phyloP scores from a whole-genome alignment of 2,113 vertebrate species.

The Thermophis baileyi region DNA sequence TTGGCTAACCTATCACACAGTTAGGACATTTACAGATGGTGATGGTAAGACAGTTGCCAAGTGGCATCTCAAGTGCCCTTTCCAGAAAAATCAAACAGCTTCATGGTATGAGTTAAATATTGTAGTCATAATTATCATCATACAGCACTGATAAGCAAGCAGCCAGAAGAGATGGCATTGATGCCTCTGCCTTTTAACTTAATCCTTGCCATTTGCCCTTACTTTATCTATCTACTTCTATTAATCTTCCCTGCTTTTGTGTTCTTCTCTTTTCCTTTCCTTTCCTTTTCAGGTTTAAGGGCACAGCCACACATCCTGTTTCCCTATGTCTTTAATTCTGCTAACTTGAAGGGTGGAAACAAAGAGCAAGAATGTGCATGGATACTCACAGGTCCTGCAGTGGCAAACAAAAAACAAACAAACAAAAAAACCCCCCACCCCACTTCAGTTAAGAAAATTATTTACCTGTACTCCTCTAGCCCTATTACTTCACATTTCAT shows the following conservation, averaged over 20 bases:
- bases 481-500: neutral
- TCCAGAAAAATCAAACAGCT: neutral
- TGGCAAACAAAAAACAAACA: neutral
- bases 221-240: neutral
- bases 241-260: neutral
- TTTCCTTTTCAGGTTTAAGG: neutral
- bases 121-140: neutral
- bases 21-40: neutral
- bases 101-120: neutral
- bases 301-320: neutral
- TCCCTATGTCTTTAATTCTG: neutral
- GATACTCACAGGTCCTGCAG: neutral
- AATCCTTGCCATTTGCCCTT: neutral
- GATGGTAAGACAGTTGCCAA: neutral
- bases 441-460: neutral
- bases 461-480: neutral
- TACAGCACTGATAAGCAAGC: neutral
- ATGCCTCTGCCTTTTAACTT: neutral
- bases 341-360: neutral
- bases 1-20: neutral
- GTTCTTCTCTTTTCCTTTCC: neutral
- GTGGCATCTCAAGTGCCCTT: neutral
- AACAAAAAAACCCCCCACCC: neutral
- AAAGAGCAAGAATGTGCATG: neutral
- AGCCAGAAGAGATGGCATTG: neutral